A percentile compares a stretch with the other conserved stretches of the same genome.
Conservation (phyloP, 2,797 vertebrate genomes). For the Synaphobranchus kaupii region DNA sequence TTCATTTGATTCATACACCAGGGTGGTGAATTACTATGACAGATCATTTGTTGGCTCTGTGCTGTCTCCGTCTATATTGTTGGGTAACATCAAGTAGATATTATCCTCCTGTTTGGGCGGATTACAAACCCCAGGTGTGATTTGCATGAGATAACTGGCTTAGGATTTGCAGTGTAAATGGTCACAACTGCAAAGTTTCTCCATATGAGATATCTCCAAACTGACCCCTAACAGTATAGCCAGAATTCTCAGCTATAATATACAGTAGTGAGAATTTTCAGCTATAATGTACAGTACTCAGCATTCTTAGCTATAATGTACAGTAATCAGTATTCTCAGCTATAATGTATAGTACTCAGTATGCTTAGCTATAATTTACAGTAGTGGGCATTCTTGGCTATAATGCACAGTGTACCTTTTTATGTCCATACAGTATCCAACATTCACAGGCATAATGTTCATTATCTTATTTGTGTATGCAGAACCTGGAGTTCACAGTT, state of each 20-base stretch:
- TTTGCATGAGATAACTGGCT: background rate
- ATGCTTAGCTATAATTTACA: too few species aligned
- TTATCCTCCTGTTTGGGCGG: background rate
- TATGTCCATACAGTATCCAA: background rate
- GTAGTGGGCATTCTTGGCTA: background rate
- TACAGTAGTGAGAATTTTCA: too few species aligned
- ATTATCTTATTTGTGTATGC: too few species aligned
- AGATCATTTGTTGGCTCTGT: background rate
- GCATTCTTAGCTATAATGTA: background rate
- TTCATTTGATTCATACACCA: background rate
- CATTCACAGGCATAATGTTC: background rate
- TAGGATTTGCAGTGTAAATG: background rate
- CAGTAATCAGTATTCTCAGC: too few species aligned
- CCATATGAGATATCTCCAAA: background rate
- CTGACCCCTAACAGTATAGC: background rate
- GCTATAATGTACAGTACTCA: too few species aligned
- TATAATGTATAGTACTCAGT: too few species aligned
- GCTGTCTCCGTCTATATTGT: background rate
- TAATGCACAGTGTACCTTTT: background rate
- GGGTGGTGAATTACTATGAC: background rate
- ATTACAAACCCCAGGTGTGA: background rate
- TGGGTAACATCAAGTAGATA: background rate
- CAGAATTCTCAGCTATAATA: too few species aligned
- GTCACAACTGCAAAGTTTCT: background rate
- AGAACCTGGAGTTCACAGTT: background rate